Evolutionary conservation across 2,888 invertebrate genomes (phyloP), one percentile per base, ranked within the genome.

Genomic region (Leptopterna dolabrata): DNA sequence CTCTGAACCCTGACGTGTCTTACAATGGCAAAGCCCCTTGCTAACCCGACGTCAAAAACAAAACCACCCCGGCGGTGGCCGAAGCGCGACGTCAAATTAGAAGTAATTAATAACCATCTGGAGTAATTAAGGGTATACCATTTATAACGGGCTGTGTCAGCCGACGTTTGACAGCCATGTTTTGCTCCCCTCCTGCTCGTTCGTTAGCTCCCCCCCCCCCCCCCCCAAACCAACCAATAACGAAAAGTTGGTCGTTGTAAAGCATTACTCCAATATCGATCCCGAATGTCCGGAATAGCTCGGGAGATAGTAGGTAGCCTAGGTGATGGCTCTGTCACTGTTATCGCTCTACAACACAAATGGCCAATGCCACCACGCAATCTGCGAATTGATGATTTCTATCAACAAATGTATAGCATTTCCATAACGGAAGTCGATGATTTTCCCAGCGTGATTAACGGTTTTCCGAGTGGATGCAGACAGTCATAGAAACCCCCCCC

Each of bases 51-150:
- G 78, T 78, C 78, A 19, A 45, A 78, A 41, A 78, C 41, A 78
- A 78, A 45, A 78, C 14, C 41, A 4, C 27, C 45, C 78, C 19
- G 24, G 24, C 43, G 19, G 45, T 45, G 24, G 41, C 14, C 27
- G 27, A 41, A 16, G 27, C 78, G 78, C 78, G 76, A 76, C 76
- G 82, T 82, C 82, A 82, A 82, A 82, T 82, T 82, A 63, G 55
- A 36, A 76, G 85, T 85, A 85, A 85, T 85, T 85, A 85, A 85
- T 85, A 85, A 85, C 85, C 85, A 85, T 85, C 85, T 41, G 73
- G 76, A 85, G 85, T 85, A 85, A 85, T 85, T 85, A 85, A 85
- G 85, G 85, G 85, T 47, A 73, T 30, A 82, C 85, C 85, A 85
- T 85, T 85, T 70, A 85, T 85, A 76, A 85, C 76, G 45, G 78